phyloP scores from a whole-genome alignment of 1,140 invertebrate genomes.

The Aphidius ervi region DNA sequence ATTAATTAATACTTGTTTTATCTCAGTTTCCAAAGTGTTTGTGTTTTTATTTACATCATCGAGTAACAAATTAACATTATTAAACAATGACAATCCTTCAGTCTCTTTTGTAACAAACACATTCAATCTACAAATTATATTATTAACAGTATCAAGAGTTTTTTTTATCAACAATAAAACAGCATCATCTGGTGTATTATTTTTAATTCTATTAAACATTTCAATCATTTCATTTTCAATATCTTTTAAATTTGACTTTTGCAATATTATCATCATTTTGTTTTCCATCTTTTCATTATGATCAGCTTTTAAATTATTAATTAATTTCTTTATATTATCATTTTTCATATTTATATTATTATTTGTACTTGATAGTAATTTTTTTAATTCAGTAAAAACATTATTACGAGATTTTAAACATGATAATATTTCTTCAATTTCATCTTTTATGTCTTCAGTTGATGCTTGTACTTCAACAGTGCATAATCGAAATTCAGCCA shows the following conservation, averaged over 20 bases:
- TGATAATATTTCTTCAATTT: constrained; percentile 37
- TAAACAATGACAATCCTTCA: constrained; percentile 26
- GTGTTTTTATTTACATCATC: constrained; percentile 34
- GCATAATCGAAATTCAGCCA: constrained; percentile 48
- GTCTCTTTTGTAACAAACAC: constrained; percentile 19
- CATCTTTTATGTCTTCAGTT: constrained; percentile 48
- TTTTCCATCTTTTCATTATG: constrained; percentile 41
- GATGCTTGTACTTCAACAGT: constrained; percentile 48
- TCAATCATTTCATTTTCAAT: constrained; percentile 48
- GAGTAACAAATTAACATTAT: constrained; percentile 38
- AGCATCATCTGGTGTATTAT: no score
- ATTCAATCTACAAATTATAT: no score
- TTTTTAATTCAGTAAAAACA: constrained; percentile 18
- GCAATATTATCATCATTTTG: constrained; percentile 36
- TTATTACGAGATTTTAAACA: constrained; percentile 39
- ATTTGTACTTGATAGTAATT: constrained; percentile 26
- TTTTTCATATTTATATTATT: constrained; percentile 36
- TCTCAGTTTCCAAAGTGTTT: constrained; percentile 38
- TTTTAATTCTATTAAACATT: constrained; percentile 14
- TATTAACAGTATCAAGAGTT: no score
- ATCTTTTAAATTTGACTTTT: constrained; percentile 39
- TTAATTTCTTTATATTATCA: constrained; percentile 33
- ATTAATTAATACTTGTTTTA: constrained; percentile 29
- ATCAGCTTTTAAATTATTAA: constrained; percentile 38
- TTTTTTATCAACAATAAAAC: no score